Conservation (phyloP, 2,113 vertebrate species). For the Ursus arctos region DNA sequence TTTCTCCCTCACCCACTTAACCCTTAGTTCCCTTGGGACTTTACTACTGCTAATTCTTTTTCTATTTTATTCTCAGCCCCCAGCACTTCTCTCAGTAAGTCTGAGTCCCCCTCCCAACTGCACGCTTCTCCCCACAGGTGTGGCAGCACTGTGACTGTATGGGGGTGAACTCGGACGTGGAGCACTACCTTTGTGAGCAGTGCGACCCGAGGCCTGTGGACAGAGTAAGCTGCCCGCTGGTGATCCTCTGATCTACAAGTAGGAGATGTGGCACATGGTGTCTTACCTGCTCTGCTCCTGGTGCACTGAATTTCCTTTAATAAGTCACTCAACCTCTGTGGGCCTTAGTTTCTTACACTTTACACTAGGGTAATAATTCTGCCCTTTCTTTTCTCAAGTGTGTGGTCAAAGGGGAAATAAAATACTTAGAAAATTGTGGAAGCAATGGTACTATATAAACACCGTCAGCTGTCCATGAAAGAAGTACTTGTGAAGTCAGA, state of each 20-base stretch:
- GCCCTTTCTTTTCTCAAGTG: not conserved
- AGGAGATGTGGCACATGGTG: not conserved
- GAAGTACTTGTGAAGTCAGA: not conserved
- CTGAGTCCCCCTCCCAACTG: fast-evolving
- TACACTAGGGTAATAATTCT: not conserved
- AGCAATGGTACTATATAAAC: not conserved
- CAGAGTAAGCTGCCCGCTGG: constrained; percentile 87
- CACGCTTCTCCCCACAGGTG: constrained; percentile 87
- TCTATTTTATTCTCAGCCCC: not conserved
- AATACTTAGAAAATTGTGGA: not conserved
- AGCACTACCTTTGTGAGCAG: constrained; percentile 98
- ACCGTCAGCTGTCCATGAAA: not conserved
- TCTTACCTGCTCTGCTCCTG: not conserved
- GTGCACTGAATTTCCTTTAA: not conserved
- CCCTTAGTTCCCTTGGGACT: not conserved
- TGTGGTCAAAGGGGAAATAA: constrained; percentile 10
- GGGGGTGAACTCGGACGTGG: constrained; percentile 96
- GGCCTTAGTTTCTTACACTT: constrained; percentile 15
- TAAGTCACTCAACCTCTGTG: not conserved
- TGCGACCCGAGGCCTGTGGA: constrained; percentile 96
- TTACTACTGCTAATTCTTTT: not conserved
- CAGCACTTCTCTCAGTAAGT: not conserved
- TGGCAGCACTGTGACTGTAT: constrained; percentile 99
- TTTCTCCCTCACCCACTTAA: not conserved
- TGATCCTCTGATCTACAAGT: not conserved